Conservation (phyloP, 1,140 invertebrate species). For the Frieseomelitta varia region DNA sequence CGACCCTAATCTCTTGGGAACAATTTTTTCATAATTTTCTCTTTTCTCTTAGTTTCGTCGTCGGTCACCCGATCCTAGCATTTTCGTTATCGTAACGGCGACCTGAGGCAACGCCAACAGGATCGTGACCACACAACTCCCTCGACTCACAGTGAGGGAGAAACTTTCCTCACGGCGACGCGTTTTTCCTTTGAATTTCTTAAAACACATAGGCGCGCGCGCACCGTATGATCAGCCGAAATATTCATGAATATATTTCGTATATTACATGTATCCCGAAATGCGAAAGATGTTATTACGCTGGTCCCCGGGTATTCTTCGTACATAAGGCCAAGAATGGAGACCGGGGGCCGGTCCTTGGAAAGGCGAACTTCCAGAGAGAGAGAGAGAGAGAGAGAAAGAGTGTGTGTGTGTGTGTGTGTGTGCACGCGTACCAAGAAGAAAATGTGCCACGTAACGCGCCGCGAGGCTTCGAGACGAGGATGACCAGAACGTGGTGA, state of each 20-base stretch:
- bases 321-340: conserved; percentile 35
- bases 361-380: conserved; percentile 7
- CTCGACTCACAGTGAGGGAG: not conserved
- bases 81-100: conserved; percentile 16
- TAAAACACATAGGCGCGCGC: conserved; percentile 7
- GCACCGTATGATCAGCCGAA: conserved; percentile 53
- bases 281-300: conserved; percentile 63
- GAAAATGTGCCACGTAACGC: conserved; percentile 71
- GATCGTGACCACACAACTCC: not conserved
- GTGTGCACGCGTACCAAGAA: conserved; percentile 31
- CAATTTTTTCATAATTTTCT: not conserved
- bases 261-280: conserved; percentile 50
- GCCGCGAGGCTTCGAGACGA: conserved; percentile 60
- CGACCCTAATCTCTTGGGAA: not conserved
- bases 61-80: not conserved
- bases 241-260: conserved; percentile 56
- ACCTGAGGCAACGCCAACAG: not conserved
- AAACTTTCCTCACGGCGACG: conserved; percentile 23
- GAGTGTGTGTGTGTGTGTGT: not conserved
- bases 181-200: conserved; percentile 32
- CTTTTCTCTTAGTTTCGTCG: not conserved
- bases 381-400: not conserved
- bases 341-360: conserved; percentile 29
- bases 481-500: conserved; percentile 60
- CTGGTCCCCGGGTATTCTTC: conserved; percentile 14